Conservation (phyloP, 2,888 invertebrate species). For the Scaptomyza parva region DNA sequence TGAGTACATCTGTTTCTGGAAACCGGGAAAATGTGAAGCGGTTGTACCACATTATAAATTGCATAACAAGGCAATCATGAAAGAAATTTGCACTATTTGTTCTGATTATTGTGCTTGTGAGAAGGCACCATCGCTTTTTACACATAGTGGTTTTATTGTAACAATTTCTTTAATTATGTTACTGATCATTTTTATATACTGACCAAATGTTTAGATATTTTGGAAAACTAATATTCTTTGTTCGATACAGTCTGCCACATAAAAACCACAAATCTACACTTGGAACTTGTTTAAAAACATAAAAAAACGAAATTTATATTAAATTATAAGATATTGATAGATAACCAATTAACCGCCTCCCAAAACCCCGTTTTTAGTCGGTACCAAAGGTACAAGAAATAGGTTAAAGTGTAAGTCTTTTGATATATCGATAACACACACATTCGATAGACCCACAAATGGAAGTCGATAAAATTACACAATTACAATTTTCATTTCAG, state of each 20-base stretch:
- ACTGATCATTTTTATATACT: neutral
- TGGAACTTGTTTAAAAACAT: too few species aligned
- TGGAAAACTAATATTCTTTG: neutral
- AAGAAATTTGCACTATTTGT: neutral
- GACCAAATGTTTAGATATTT: neutral
- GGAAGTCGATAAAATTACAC: neutral
- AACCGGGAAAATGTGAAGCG: neutral
- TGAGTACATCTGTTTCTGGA: constrained; percentile 2
- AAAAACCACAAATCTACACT: too few species aligned
- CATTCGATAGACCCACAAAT: neutral
- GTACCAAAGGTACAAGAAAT: too few species aligned
- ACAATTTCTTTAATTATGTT: neutral
- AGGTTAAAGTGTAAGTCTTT: too few species aligned
- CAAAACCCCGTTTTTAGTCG: too few species aligned
- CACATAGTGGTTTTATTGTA: neutral
- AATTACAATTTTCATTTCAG: neutral
- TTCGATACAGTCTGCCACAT: too few species aligned
- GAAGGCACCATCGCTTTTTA: neutral
- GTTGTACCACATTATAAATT: constrained; percentile 12
- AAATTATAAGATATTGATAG: too few species aligned
- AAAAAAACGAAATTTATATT: too few species aligned
- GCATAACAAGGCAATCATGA: neutral
- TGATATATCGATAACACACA: neutral
- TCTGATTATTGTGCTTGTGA: neutral
- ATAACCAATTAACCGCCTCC: too few species aligned